Evolutionary conservation across 1,140 invertebrate genomes (phyloP).

Genomic region (Meloidogyne floridensis): DNA sequence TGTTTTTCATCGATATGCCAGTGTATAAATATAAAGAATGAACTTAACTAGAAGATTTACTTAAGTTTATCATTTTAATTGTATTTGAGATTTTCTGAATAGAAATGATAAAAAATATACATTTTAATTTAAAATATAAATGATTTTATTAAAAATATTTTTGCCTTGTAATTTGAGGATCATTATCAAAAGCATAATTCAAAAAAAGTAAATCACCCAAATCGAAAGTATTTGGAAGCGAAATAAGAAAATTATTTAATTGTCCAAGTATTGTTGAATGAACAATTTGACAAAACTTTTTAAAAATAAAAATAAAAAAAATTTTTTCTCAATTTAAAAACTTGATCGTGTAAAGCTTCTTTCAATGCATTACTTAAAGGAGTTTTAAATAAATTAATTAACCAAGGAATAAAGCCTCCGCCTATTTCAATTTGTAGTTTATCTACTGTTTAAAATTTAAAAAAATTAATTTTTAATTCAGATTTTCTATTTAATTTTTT

Average conservation of each 20-base stretch:
- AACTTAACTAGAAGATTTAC: too few species aligned
- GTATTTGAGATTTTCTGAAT: too few species aligned
- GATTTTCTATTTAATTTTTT: too few species aligned
- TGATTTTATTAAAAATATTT: not conserved
- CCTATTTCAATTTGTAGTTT: conserved; percentile 28
- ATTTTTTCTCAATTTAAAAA: conserved; percentile 25
- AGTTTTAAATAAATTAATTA: conserved; percentile 57
- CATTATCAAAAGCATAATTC: conserved; percentile 53
- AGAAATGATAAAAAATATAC: too few species aligned
- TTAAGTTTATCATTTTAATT: too few species aligned
- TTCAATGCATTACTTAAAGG: conserved; percentile 45
- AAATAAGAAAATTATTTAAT: conserved; percentile 52
- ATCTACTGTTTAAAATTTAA: not conserved
- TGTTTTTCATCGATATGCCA: too few species aligned
- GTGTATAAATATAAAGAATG: too few species aligned
- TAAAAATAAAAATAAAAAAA: conserved; percentile 20
- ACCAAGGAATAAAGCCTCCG: conserved; percentile 59
- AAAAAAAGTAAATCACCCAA: conserved; percentile 51
- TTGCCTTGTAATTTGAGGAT: conserved; percentile 48
- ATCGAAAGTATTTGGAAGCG: conserved; percentile 49
- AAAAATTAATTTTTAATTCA: too few species aligned
- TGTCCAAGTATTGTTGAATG: conserved; percentile 46
- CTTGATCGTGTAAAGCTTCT: conserved; percentile 55
- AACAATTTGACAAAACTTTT: conserved; percentile 52
- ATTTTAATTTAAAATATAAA: too few species aligned